Conservation (phyloP, 2,797 vertebrate genomes). For the Enteromius trimaculatus region DNA sequence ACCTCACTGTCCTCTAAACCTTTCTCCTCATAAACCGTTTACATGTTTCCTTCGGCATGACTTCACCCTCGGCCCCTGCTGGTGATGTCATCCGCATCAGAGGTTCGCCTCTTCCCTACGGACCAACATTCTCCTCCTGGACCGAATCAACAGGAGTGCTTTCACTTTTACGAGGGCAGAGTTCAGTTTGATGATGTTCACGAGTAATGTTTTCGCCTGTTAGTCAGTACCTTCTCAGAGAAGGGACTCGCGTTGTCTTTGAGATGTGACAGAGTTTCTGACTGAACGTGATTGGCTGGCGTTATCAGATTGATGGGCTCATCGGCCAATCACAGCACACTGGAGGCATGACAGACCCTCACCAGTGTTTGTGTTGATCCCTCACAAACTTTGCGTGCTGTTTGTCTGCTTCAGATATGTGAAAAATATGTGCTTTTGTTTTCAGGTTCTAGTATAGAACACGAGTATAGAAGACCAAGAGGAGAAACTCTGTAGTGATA, state of each 20-base stretch:
- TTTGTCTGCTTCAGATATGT: not conserved
- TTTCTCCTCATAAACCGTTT: slow-evolving; percentile 68
- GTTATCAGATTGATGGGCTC: not conserved
- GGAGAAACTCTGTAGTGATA: too few species aligned
- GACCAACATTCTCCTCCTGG: not conserved
- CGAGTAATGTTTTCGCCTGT: too few species aligned
- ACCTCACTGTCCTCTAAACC: slow-evolving; percentile 51
- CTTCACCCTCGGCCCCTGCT: slow-evolving; percentile 68
- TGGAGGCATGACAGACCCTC: not conserved
- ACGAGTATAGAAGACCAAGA: too few species aligned
- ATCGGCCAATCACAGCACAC: not conserved
- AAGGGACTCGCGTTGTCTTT: not conserved
- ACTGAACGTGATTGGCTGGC: not conserved
- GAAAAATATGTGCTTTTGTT: not conserved
- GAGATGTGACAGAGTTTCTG: not conserved
- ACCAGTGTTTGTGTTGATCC: not conserved
- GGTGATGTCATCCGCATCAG: slow-evolving; percentile 68
- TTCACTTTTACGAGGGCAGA: not conserved
- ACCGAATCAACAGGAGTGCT: not conserved
- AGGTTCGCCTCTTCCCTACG: not conserved
- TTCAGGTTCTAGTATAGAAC: too few species aligned
- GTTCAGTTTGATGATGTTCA: not conserved
- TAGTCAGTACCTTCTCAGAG: not conserved
- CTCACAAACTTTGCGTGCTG: not conserved
- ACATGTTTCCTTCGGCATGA: slow-evolving; percentile 68